Evolutionary conservation across 2,113 vertebrate genomes (phyloP).

Genomic region (Blennius ocellaris): DNA sequence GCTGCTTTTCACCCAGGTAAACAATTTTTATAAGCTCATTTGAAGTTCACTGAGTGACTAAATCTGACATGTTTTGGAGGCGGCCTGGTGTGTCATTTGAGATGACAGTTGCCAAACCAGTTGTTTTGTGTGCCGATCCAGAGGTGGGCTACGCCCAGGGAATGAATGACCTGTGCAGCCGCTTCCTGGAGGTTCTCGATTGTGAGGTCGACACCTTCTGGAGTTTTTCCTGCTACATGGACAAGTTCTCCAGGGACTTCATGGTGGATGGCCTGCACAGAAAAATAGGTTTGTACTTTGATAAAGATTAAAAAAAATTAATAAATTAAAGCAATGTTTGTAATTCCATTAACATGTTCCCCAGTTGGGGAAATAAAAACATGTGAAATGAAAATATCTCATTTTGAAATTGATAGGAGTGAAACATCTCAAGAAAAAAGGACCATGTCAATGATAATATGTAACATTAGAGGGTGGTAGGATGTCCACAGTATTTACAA

Average conservation of each 20-base stretch:
- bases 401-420: no score
- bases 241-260: slow-evolving; percentile 85
- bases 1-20: slow-evolving; percentile 88
- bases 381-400: no score
- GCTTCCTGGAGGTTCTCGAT: slow-evolving; percentile 85
- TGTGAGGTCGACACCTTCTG: slow-evolving; percentile 86
- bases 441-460: no score
- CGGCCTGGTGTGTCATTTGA: neutral
- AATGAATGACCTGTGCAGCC: slow-evolving; percentile 87
- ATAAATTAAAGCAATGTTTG: no score
- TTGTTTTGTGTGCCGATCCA: slow-evolving; percentile 44
- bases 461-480: no score
- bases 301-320: no score
- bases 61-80: neutral
- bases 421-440: no score
- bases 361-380: no score
- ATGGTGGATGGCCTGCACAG: slow-evolving; percentile 82
- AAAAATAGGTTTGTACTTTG: slow-evolving; percentile 86
- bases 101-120: neutral
- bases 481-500: no score
- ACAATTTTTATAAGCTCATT: neutral
- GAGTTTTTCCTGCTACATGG: slow-evolving; percentile 86
- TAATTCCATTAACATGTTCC: no score
- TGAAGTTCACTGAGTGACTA: neutral
- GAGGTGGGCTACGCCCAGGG: slow-evolving; percentile 87